phyloP scores from a whole-genome alignment of 2,888 invertebrate species.

The Encarsia formosa region DNA sequence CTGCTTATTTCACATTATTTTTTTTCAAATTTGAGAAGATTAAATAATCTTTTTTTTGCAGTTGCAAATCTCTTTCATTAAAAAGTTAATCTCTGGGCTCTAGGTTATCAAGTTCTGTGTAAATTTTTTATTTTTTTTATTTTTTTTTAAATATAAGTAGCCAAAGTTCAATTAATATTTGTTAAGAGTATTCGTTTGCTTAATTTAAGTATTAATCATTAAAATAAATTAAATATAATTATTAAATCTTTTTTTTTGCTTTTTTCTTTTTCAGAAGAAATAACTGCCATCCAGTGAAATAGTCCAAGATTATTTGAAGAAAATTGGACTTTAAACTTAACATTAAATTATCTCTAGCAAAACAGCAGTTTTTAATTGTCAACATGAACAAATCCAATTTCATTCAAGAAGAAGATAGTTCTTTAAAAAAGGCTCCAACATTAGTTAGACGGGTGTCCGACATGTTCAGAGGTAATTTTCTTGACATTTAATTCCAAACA shows the following conservation, averaged over 20 bases:
- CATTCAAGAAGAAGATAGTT: conserved; percentile 30
- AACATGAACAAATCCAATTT: conserved; percentile 23
- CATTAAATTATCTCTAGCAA: too few relatives aligned
- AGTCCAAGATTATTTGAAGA: conserved; percentile 21
- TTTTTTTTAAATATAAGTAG: too few relatives aligned
- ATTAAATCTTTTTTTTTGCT: too few relatives aligned
- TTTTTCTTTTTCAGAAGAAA: conserved; percentile 23
- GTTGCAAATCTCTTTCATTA: conserved; percentile 9
- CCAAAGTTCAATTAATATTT: not conserved
- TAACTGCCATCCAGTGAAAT: conserved; percentile 22
- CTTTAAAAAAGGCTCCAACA: conserved; percentile 37
- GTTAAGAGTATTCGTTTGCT: not conserved
- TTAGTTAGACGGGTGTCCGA: conserved; percentile 45
- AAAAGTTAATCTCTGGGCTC: conserved; percentile 12
- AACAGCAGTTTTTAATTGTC: too few relatives aligned
- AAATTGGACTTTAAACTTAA: conserved; percentile 19
- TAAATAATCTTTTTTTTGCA: too few relatives aligned
- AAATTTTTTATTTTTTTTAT: conserved; percentile 11
- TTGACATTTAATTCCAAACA: not conserved
- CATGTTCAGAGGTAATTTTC: conserved; percentile 43
- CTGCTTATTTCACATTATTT: too few relatives aligned
- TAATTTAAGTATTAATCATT: not conserved
- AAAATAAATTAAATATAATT: not conserved
- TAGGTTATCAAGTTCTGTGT: conserved; percentile 19
- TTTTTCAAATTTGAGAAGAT: too few relatives aligned